A percentile compares a stretch with the other conserved stretches of the same genome.
These are phyloP conservation scores for Oopsacas minuta DNA, from an alignment of 37 sponge, comb jelly and placozoan genomes.

Conservation along the genomic window DNA sequence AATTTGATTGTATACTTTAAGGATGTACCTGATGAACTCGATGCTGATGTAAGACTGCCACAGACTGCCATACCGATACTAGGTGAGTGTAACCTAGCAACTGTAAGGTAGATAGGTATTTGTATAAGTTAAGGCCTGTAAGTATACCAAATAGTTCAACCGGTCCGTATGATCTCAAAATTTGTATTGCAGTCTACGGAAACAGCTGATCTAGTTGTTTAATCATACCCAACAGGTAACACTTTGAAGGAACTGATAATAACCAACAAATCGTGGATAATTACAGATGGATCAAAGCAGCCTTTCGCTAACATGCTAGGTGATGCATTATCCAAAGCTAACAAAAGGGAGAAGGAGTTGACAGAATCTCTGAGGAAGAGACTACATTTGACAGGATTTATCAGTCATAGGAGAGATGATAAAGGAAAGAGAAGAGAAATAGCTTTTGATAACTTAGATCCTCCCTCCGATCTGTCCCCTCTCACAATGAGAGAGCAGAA, in stretches of 20 bases:
- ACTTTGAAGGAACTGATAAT: conserved; percentile 6
- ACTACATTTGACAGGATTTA: neutral
- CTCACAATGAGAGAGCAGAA: neutral
- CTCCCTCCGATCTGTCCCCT: neutral
- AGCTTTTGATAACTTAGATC: neutral
- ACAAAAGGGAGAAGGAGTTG: neutral
- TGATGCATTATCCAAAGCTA: neutral
- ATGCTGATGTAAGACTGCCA: neutral
- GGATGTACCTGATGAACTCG: neutral
- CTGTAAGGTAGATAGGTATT: too few relatives aligned
- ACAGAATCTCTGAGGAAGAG: neutral
- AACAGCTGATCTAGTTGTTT: too few relatives aligned
- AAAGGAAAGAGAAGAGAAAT: neutral
- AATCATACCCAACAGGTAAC: neutral
- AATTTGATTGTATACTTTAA: neutral
- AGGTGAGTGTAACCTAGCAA: neutral
- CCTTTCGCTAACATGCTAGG: conserved; percentile 5
- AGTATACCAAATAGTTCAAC: too few relatives aligned
- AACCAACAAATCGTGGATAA: conserved; percentile 14
- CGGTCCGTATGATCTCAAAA: too few relatives aligned
- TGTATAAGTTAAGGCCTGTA: neutral
- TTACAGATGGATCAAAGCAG: neutral
- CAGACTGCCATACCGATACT: neutral
- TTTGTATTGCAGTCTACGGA: too few relatives aligned
- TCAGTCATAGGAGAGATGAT: neutral